Evolutionary conservation across 2,888 invertebrate species (phyloP).

Genomic region (Uropetala carovei): DNA sequence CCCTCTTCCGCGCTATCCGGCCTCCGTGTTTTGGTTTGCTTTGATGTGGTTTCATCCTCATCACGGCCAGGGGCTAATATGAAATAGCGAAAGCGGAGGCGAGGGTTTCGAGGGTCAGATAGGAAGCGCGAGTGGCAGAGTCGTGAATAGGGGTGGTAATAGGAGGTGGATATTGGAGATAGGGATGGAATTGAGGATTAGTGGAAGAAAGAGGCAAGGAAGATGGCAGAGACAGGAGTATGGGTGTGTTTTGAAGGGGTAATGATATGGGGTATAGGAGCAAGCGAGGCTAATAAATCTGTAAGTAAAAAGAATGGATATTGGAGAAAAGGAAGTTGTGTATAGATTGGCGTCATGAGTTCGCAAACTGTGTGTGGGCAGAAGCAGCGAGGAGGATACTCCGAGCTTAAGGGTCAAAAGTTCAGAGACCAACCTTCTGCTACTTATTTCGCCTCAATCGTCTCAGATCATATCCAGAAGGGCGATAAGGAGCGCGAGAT

Average conservation of each 20-base stretch:
- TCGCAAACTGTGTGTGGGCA: not conserved
- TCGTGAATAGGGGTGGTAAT: not conserved
- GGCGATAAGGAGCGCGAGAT: not conserved
- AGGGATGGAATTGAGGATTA: not conserved
- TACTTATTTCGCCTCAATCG: not conserved
- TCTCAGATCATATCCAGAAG: not conserved
- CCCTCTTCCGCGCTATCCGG: not conserved
- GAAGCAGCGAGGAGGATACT: not conserved
- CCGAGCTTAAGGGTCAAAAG: conserved; percentile 21
- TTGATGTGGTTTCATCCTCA: conserved; percentile 23
- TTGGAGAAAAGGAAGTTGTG: not conserved
- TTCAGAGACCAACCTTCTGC: conserved; percentile 3
- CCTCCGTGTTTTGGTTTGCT: not conserved
- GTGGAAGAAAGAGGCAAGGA: not conserved
- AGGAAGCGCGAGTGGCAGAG: not conserved
- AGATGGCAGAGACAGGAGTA: not conserved
- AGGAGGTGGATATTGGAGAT: not conserved
- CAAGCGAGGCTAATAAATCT: too few relatives aligned
- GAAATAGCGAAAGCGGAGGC: not conserved
- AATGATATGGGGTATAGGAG: not conserved
- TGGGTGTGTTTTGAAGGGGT: not conserved
- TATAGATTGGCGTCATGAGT: not conserved
- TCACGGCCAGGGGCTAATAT: conserved; percentile 23
- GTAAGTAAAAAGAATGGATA: not conserved
- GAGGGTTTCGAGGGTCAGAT: too few relatives aligned